These are phyloP conservation scores for Pelmatolapia mariae DNA, from an alignment of 2,113 vertebrate species.

Conservation along the genomic window DNA sequence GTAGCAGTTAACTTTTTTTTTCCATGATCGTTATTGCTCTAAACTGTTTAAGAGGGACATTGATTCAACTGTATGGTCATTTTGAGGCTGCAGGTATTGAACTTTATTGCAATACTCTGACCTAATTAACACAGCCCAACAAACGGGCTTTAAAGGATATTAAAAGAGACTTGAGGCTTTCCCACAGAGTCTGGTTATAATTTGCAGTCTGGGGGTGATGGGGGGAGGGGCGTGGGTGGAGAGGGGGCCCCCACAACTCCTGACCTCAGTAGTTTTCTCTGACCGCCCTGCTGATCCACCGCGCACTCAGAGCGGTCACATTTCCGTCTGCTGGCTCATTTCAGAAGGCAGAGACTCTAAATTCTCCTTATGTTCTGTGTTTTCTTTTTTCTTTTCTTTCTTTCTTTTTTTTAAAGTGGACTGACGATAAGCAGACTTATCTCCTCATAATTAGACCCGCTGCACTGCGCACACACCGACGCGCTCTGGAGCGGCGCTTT, in stretches of 20 bases:
- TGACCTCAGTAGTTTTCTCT: not conserved
- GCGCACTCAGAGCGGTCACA: not conserved
- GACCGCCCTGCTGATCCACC: not conserved
- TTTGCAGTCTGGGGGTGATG: not conserved
- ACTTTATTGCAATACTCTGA: not conserved
- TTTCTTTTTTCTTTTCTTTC: not conserved
- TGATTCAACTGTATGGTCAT: not conserved
- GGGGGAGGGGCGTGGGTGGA: not conserved
- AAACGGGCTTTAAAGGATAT: not conserved
- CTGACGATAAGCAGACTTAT: not conserved
- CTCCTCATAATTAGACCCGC: not conserved
- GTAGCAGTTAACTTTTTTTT: not conserved
- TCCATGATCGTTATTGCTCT: not conserved
- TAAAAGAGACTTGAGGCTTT: not conserved
- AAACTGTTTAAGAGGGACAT: not conserved
- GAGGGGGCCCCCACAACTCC: not conserved
- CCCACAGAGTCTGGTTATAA: not conserved
- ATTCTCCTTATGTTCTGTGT: not conserved
- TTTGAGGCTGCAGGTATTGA: not conserved
- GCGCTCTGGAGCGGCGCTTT: not conserved
- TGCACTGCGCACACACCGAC: conserved; percentile 9
- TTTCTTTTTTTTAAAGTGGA: fast-evolving
- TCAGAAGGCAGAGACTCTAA: not conserved
- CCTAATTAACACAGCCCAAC: not conserved
- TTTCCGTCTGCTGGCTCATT: not conserved